These are phyloP conservation scores for Pluvianellus socialis DNA, from an alignment of 2,113 vertebrate genomes.

Conservation along the genomic window DNA sequence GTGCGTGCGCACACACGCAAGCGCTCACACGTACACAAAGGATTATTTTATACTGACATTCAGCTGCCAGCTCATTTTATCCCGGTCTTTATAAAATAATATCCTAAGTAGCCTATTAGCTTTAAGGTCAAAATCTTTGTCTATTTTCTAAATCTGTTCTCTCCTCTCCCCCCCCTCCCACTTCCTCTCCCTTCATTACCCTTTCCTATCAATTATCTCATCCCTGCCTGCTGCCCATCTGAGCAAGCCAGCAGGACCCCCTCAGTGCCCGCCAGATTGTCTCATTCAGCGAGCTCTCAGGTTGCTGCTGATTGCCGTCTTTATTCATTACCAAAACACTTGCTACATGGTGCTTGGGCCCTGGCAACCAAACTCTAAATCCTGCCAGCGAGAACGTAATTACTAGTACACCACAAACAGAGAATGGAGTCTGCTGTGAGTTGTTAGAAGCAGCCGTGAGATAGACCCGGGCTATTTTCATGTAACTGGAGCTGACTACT, in stretches of 20 bases:
- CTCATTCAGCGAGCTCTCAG: slow-evolving; percentile 65
- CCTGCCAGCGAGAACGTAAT: slow-evolving; percentile 63
- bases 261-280: slow-evolving; percentile 67
- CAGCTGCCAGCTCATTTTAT: slow-evolving; percentile 45
- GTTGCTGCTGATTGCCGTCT: slow-evolving; percentile 70
- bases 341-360: slow-evolving; percentile 58
- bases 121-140: slow-evolving; percentile 72
- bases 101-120: slow-evolving; percentile 65
- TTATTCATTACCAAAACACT: slow-evolving; percentile 74
- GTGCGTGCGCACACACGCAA: fast-evolving
- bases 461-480: neutral
- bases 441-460: slow-evolving; percentile 21
- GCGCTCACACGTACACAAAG: neutral
- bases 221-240: slow-evolving; percentile 71
- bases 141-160: slow-evolving; percentile 59
- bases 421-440: slow-evolving; percentile 54
- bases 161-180: neutral
- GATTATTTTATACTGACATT: slow-evolving; percentile 38
- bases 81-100: slow-evolving; percentile 57
- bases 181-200: slow-evolving; percentile 70
- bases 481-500: neutral
- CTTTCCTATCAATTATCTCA: slow-evolving; percentile 73
- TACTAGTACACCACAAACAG: slow-evolving; percentile 58
- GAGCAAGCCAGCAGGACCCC: slow-evolving; percentile 62
- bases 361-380: slow-evolving; percentile 51